Conservation (phyloP, 2,888 invertebrate genomes). For the Chesias legatella region DNA sequence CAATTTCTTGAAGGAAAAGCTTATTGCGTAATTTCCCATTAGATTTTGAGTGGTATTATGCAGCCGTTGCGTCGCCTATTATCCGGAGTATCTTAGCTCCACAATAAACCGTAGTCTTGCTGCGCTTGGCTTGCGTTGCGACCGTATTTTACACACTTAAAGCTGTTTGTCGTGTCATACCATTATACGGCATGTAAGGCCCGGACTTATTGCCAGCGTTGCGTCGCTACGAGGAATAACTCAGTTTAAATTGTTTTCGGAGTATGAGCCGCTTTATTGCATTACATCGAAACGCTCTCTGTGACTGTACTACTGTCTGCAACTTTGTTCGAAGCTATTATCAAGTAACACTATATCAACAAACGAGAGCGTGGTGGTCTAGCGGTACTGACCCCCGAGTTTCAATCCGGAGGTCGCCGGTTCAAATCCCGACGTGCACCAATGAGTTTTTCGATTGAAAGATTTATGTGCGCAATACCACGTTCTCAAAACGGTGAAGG, state of each 20-base stretch:
- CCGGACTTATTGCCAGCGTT: conserved; percentile 68
- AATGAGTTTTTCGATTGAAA: too few species aligned
- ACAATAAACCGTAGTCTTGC: conserved; percentile 62
- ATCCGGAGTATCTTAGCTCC: conserved; percentile 57
- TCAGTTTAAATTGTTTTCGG: conserved; percentile 74
- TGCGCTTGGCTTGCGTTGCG: conserved; percentile 69
- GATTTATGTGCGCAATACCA: too few species aligned
- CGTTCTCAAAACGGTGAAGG: too few species aligned
- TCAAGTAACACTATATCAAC: too few species aligned
- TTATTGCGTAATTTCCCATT: conserved; percentile 15
- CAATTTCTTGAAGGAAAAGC: conserved; percentile 5
- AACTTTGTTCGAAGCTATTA: too few species aligned
- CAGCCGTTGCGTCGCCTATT: conserved; percentile 37
- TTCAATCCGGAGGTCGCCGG: too few species aligned
- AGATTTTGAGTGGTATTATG: conserved; percentile 25
- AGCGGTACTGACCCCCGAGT: too few species aligned
- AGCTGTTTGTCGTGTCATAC: conserved; percentile 80
- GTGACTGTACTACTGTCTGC: too few species aligned
- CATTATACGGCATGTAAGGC: conserved; percentile 78
- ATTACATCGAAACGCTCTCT: conserved; percentile 62
- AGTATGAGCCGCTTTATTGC: conserved; percentile 61
- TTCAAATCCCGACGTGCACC: too few species aligned
- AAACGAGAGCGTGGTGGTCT: too few species aligned
- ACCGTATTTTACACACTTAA: conserved; percentile 79
- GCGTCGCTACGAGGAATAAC: conserved; percentile 60